phyloP scores from a whole-genome alignment of 23 tunicate species.

The Styela plicata region DNA sequence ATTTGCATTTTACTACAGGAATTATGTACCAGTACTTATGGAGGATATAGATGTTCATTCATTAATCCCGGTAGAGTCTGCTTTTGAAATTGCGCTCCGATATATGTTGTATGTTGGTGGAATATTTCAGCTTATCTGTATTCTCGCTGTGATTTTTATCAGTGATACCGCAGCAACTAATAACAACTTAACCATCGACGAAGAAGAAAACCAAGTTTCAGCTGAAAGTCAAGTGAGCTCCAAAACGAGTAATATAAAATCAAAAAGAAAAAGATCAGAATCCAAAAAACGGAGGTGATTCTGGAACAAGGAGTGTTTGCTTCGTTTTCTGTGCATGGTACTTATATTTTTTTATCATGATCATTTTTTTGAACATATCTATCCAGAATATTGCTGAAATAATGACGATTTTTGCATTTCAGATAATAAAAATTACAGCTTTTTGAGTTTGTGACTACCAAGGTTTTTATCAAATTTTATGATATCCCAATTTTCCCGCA shows the following conservation, averaged over 20 bases:
- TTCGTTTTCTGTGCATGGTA: too few species aligned
- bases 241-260: background rate
- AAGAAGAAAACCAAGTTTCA: background rate
- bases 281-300: background rate
- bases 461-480: too few species aligned
- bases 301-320: too few species aligned
- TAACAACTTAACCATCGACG: background rate
- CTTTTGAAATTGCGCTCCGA: constrained; percentile 4
- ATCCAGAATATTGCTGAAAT: too few species aligned
- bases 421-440: too few species aligned
- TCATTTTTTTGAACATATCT: too few species aligned
- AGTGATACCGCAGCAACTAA: background rate
- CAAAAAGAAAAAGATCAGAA: background rate
- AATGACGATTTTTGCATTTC: too few species aligned
- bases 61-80: constrained; percentile 16
- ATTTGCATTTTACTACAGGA: too few species aligned
- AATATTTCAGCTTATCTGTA: constrained; percentile 24
- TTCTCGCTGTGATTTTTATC: constrained; percentile 16
- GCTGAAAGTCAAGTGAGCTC: background rate
- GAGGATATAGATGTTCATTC: constrained; percentile 21
- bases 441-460: too few species aligned
- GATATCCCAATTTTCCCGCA: too few species aligned
- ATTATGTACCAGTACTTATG: background rate
- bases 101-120: constrained; percentile 20
- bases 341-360: too few species aligned